Evolutionary conservation across 2,888 invertebrate genomes (phyloP).

Genomic region (Parthenolecanium corni): DNA sequence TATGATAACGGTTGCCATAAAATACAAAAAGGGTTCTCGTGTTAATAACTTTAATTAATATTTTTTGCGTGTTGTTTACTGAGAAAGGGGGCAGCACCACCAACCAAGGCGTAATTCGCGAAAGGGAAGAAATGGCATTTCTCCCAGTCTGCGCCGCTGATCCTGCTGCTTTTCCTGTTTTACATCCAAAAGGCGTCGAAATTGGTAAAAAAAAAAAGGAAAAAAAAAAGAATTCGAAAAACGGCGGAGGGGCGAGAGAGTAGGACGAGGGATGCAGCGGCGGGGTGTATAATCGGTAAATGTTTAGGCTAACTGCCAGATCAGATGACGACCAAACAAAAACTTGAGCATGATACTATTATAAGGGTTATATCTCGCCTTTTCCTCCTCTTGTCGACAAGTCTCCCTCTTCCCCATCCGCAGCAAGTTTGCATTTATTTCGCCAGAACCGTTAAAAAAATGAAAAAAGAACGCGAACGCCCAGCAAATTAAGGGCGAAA

Average conservation of each 20-base stretch:
- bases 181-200: slow-evolving; percentile 15
- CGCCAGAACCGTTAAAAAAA: no score
- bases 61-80: slow-evolving; percentile 24
- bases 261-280: not conserved
- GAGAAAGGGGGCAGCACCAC: not conserved
- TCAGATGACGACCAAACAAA: slow-evolving; percentile 25
- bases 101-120: no score
- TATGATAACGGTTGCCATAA: slow-evolving; percentile 27
- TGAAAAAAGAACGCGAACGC: no score
- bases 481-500: no score
- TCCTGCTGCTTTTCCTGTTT: slow-evolving; percentile 11
- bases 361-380: slow-evolving; percentile 16
- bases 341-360: slow-evolving; percentile 11
- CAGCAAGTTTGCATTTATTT: no score
- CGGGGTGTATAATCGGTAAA: slow-evolving; percentile 8
- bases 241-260: slow-evolving; percentile 5
- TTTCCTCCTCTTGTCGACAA: not conserved
- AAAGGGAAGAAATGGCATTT: slow-evolving; percentile 13
- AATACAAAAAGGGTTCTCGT: slow-evolving; percentile 26
- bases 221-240: not conserved
- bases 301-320: slow-evolving; percentile 26
- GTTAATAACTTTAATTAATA: slow-evolving; percentile 29
- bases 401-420: not conserved
- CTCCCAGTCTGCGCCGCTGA: slow-evolving; percentile 21
- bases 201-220: no score